These are phyloP conservation scores for Prosopocoilus inquinatus DNA, from an alignment of 2,888 invertebrate genomes.

Conservation along the genomic window DNA sequence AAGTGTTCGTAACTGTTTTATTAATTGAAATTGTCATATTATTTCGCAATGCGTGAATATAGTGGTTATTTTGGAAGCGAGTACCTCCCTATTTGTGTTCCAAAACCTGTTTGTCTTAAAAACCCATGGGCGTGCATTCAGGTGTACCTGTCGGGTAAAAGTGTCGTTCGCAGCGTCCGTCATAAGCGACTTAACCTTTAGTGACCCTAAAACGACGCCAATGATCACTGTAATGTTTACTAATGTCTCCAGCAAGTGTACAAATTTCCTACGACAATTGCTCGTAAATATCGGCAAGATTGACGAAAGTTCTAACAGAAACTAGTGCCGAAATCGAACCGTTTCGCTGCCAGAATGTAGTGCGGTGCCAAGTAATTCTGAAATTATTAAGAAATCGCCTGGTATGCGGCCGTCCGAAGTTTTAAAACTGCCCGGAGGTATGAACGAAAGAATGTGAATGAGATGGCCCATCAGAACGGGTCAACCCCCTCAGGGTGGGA, in stretches of 20 bases:
- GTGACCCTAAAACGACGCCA: conserved; percentile 29
- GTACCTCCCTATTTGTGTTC: conserved; percentile 21
- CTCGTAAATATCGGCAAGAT: conserved; percentile 9
- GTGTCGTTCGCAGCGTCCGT: background rate
- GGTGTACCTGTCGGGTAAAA: background rate
- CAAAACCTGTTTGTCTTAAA: conserved; percentile 33
- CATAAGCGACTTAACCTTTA: conserved; percentile 18
- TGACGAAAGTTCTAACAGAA: conserved; percentile 11
- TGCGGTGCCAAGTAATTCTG: background rate
- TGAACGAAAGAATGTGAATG: conserved; percentile 31
- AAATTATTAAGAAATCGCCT: conserved; percentile 9
- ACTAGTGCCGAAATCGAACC: background rate
- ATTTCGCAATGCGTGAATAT: background rate
- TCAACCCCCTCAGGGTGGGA: conserved; percentile 39
- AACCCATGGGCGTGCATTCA: conserved; percentile 25
- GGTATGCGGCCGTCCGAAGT: conserved; percentile 28
- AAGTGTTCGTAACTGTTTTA: background rate
- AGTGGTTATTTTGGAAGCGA: conserved; percentile 7
- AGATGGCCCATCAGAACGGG: conserved; percentile 41
- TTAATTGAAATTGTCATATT: too few relatives aligned
- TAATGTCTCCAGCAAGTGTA: conserved; percentile 15
- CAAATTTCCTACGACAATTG: conserved; percentile 1
- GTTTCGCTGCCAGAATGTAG: conserved; percentile 1
- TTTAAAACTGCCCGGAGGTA: conserved; percentile 29
- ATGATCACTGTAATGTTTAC: conserved; percentile 26